Evolutionary conservation across 1,140 invertebrate species (phyloP).

Genomic region (Stenopsyche tienmushanensis): DNA sequence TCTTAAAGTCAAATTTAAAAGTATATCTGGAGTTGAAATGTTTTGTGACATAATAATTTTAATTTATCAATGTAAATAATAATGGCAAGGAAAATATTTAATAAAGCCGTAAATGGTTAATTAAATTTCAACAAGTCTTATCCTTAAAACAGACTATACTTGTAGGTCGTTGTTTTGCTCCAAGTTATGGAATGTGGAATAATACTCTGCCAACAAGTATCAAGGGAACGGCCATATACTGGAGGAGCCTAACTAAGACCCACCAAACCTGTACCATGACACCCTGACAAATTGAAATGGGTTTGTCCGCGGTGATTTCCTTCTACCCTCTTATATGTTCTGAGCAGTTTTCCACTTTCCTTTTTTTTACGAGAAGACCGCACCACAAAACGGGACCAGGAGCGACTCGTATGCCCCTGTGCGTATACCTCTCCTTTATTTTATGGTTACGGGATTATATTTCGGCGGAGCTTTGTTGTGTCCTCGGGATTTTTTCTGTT

Average conservation of each 20-base stretch:
- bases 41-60: no score
- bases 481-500: constrained; percentile 21
- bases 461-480: constrained; percentile 29
- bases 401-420: background rate
- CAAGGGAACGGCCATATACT: background rate
- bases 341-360: constrained; percentile 24
- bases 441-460: constrained; percentile 37
- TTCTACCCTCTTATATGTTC: constrained; percentile 29
- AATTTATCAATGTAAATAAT: no score
- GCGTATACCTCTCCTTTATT: constrained; percentile 31
- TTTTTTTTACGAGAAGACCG: constrained; percentile 28
- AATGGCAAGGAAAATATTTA: no score
- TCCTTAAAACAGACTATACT: no score
- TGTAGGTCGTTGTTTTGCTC: background rate
- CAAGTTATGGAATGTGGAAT: background rate
- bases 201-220: background rate
- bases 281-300: constrained; percentile 40
- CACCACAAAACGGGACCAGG: constrained; percentile 4
- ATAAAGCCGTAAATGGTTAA: no score
- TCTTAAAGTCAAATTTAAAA: no score
- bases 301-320: constrained; percentile 37
- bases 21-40: no score
- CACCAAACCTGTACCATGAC: constrained; percentile 22
- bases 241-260: background rate
- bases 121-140: no score